Evolutionary conservation across 2,113 vertebrate species (phyloP).

Genomic region (Bungarus multicinctus): DNA sequence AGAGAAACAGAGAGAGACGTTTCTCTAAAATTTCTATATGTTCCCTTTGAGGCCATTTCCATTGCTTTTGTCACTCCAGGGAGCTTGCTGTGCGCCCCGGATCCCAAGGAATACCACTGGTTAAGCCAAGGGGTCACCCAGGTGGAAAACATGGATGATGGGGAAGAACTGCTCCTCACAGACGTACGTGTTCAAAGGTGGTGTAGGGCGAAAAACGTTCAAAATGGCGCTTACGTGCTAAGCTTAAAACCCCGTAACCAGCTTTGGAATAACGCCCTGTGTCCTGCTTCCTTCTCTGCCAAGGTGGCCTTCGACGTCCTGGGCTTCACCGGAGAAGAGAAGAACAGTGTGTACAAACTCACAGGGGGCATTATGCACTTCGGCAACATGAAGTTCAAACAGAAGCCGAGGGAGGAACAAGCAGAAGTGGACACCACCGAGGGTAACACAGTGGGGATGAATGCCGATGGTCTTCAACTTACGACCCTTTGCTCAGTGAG

Average conservation of each 20-base stretch:
- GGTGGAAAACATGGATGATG: conserved; percentile 40
- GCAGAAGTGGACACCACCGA: conserved; percentile 51
- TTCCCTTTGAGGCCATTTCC: neutral
- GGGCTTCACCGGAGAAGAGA: conserved; percentile 61
- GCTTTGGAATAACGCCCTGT: neutral
- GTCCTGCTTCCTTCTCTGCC: conserved; percentile 6
- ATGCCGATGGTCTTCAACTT: neutral
- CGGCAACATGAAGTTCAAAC: conserved; percentile 61
- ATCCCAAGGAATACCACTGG: conserved; percentile 34
- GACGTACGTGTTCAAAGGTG: conserved; percentile 21
- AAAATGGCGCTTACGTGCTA: neutral
- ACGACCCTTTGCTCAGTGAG: neutral
- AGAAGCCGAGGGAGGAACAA: conserved; percentile 66
- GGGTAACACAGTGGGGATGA: neutral
- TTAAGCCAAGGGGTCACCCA: conserved; percentile 41
- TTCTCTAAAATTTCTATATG: neutral
- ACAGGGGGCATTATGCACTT: conserved; percentile 42
- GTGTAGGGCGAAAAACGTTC: neutral
- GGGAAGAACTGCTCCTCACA: conserved; percentile 51
- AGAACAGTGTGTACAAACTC: conserved; percentile 44
- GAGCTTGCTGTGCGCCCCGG: conserved; percentile 46
- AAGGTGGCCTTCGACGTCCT: conserved; percentile 61
- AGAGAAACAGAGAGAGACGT: neutral
- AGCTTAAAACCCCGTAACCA: neutral
- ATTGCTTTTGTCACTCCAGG: conserved; percentile 19